A percentile compares a stretch with the other conserved stretches of the same genome.
Evolutionary conservation across 2,797 vertebrate species (phyloP).

Genomic region (Luscinia megarhynchos): DNA sequence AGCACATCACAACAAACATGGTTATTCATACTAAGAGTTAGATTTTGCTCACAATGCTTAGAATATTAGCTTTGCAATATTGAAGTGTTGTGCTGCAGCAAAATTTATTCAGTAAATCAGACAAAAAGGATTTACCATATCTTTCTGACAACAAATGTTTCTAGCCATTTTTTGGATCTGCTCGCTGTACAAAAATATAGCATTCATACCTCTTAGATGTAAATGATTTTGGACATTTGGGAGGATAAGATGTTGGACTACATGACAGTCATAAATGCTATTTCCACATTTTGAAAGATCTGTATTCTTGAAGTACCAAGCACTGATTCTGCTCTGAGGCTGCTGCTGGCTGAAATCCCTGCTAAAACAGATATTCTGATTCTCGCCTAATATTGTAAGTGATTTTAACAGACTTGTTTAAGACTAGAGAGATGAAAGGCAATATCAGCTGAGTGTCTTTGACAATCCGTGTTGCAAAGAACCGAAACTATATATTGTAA

Average conservation of each 20-base stretch:
- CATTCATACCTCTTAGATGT: neutral
- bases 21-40: neutral
- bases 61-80: neutral
- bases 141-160: neutral
- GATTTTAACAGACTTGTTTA: slow-evolving; percentile 30
- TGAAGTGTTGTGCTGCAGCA: neutral
- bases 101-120: neutral
- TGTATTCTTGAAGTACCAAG: neutral
- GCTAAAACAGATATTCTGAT: neutral
- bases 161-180: neutral
- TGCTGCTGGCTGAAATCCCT: neutral
- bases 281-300: neutral
- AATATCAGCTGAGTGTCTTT: neutral
- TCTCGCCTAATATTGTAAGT: neutral
- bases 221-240: neutral
- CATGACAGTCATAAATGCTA: neutral
- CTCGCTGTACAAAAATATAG: neutral
- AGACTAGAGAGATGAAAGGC: neutral
- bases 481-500: neutral
- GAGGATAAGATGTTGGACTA: neutral
- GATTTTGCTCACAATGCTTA: neutral
- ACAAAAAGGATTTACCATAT: neutral
- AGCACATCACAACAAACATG: neutral
- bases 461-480: neutral
- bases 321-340: neutral